Conservation (phyloP, 2,113 vertebrate genomes). For the Excalfactoria chinensis region DNA sequence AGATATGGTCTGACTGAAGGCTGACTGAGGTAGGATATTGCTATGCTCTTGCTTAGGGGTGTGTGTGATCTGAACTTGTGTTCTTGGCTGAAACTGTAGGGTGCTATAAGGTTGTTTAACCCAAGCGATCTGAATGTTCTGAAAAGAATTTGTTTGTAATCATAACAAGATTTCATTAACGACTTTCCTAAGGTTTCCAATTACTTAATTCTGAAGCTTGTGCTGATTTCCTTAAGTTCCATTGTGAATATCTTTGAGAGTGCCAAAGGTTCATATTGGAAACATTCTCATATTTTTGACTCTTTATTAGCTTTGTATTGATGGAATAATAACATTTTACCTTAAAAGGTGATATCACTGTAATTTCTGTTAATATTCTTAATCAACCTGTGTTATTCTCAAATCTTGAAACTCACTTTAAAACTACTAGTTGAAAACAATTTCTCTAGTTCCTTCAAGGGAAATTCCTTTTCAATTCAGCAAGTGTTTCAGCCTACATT, state of each 20-base stretch:
- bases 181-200: neutral
- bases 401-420: neutral
- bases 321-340: neutral
- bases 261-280: neutral
- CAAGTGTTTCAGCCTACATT: neutral
- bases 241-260: neutral
- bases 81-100: neutral
- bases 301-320: neutral
- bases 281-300: neutral
- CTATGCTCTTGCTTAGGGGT: neutral
- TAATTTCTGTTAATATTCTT: neutral
- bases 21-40: constrained; percentile 83
- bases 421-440: neutral
- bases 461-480: neutral
- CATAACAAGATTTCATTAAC: neutral
- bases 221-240: neutral
- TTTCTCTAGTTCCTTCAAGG: neutral
- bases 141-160: neutral
- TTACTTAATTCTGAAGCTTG: neutral
- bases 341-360: neutral
- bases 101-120: neutral
- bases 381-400: neutral
- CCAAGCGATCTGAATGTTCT: neutral
- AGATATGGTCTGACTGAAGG: constrained; percentile 80
- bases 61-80: neutral